These are phyloP conservation scores for Timema podura DNA, from an alignment of 2,888 invertebrate genomes.

Conservation along the genomic window DNA sequence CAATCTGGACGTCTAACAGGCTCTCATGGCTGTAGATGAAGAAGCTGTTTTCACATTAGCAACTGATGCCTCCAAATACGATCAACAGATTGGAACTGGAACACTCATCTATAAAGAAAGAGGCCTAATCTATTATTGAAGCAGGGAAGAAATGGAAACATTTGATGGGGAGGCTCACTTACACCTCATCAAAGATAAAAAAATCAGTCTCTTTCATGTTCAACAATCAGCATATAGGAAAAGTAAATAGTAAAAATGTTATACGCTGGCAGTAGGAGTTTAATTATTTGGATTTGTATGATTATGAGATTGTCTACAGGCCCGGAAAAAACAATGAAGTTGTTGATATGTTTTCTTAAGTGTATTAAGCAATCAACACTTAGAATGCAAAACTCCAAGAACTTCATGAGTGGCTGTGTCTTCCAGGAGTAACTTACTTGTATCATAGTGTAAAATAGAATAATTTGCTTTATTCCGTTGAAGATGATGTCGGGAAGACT, in stretches of 20 bases:
- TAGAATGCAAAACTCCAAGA: not conserved
- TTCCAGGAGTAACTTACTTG: not conserved
- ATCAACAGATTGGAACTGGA: not conserved
- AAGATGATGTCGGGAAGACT: not conserved
- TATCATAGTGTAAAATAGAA: not conserved
- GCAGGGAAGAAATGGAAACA: not conserved
- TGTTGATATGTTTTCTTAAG: not conserved
- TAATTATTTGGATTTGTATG: not conserved
- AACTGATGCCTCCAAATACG: conserved; percentile 32
- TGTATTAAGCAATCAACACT: not conserved
- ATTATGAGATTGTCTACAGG: conserved; percentile 1
- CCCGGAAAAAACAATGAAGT: not conserved
- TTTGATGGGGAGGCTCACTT: conserved; percentile 10
- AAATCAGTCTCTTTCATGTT: conserved; percentile 6
- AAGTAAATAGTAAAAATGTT: conserved; percentile 8
- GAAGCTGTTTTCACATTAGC: conserved; percentile 23
- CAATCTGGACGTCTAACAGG: not conserved
- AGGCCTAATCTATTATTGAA: conserved; percentile 9
- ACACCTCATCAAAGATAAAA: not conserved
- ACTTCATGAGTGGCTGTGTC: not conserved
- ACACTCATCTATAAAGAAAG: conserved; percentile 14
- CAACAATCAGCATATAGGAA: not conserved
- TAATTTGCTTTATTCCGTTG: not conserved
- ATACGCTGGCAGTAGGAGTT: not conserved
- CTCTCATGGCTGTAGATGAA: not conserved